Conservation (phyloP, 2,888 invertebrate genomes). For the Heteromurus nitidus region DNA sequence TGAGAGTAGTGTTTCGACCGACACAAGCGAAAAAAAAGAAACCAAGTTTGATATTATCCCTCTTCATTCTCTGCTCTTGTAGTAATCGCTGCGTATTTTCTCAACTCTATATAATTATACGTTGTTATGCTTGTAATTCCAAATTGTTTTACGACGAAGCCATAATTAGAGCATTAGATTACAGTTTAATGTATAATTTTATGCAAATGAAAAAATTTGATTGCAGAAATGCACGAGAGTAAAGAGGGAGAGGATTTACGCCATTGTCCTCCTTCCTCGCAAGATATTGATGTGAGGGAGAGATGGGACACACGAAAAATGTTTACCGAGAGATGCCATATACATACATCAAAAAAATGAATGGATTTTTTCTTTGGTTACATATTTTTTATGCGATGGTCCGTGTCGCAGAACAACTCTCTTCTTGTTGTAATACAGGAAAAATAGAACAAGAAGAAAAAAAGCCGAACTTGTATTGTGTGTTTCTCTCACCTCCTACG, state of each 20-base stretch:
- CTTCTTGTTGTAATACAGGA: background rate
- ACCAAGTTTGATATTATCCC: background rate
- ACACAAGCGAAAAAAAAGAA: background rate
- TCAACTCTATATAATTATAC: conserved; percentile 20
- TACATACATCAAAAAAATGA: too few relatives aligned
- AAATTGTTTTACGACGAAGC: conserved; percentile 42
- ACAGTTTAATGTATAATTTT: conserved; percentile 50
- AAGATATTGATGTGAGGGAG: background rate
- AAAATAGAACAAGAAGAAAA: background rate
- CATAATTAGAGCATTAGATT: conserved; percentile 54
- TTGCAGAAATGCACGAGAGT: background rate
- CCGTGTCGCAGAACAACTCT: background rate
- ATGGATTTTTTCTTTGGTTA: too few relatives aligned
- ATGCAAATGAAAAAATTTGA: conserved; percentile 17
- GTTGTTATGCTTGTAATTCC: conserved; percentile 44
- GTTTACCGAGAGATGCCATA: too few relatives aligned
- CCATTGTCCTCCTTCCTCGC: conserved; percentile 53
- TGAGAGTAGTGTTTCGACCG: background rate
- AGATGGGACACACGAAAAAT: background rate
- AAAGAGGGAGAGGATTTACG: conserved; percentile 10
- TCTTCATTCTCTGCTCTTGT: background rate
- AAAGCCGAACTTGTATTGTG: background rate
- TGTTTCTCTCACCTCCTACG: background rate
- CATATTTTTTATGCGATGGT: too few relatives aligned
- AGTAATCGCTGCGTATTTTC: background rate